phyloP scores from a whole-genome alignment of 2,888 invertebrate genomes.

The Acleris emargana region DNA sequence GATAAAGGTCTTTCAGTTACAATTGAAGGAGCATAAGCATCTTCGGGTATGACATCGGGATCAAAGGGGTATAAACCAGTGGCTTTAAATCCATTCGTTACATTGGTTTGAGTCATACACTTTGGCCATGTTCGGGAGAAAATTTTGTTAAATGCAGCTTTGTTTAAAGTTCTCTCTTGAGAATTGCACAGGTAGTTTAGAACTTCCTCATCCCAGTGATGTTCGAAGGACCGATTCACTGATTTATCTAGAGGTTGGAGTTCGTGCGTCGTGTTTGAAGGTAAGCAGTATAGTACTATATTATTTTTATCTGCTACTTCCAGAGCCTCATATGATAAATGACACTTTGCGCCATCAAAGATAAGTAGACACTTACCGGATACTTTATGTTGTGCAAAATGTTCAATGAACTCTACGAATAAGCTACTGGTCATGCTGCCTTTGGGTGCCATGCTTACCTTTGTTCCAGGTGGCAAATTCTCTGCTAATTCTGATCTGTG shows the following conservation, averaged over 20 bases:
- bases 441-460: slow-evolving; percentile 39
- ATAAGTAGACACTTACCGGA: slow-evolving; percentile 38
- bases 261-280: slow-evolving; percentile 36
- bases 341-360: slow-evolving; percentile 38
- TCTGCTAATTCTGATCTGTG: slow-evolving; percentile 33
- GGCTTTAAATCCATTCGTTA: slow-evolving; percentile 31
- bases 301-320: slow-evolving; percentile 40
- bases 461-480: slow-evolving; percentile 39
- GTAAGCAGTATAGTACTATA: slow-evolving; percentile 35
- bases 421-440: slow-evolving; percentile 37
- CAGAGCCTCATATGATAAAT: slow-evolving; percentile 34
- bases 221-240: slow-evolving; percentile 35
- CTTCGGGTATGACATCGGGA: slow-evolving; percentile 37
- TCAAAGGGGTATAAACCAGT: slow-evolving; percentile 17
- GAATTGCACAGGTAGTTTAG: slow-evolving; percentile 24
- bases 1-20: slow-evolving; percentile 37
- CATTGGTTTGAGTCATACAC: slow-evolving; percentile 38
- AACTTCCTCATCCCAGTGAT: slow-evolving; percentile 34
- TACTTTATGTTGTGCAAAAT: slow-evolving; percentile 35
- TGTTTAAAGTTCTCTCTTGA: slow-evolving; percentile 31
- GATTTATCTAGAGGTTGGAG: slow-evolving; percentile 37
- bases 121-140: slow-evolving; percentile 37
- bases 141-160: slow-evolving; percentile 38
- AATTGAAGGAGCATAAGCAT: slow-evolving; percentile 40
- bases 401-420: slow-evolving; percentile 38